Base-by-base conservation (phyloP, 2,888 invertebrate species). In the Agelastica alni region DNA sequence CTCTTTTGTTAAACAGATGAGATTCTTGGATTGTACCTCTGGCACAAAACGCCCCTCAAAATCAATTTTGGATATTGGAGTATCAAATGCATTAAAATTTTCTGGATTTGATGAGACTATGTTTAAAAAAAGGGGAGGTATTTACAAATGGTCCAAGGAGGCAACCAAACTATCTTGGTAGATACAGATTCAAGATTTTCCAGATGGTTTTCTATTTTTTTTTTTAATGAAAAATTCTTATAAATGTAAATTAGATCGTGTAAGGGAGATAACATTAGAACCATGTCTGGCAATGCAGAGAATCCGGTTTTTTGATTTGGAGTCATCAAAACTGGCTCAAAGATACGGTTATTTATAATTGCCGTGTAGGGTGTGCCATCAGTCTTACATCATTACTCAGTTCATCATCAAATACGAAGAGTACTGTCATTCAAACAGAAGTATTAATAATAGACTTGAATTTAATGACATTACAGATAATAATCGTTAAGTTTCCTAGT, bases 21-120 rank as follows among this genome's bases (percentile, higher is more conserved):
- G 80, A 47, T 81, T 81, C 66, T 68, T 81, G 37, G 78, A 80
- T 59, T 78, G 78, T 60, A 75, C 73, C 1, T 68, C 65, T 31
- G 79, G 78, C 6, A 62, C 67, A 0, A 80, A 81, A 68, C 66
- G 69, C 28, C 80, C 80, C 2, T 78, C 79, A 2, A 73, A 68
- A 52, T 80, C 80, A 0, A 70, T 81, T 46, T 63, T 81, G 31
- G 80, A 81, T 58, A 74, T 80, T 4, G 80, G 80, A 2, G 79
- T 76, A 26, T 56, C 63, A 7, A 74, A 77, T 51, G 80, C 79
- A 1, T 63, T 81, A 16, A 63, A 70, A 22, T 74, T 74, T 59
- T 78, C 79, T 39, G 80, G 80, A 14, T 81, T 80, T 61, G 80
- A 81, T 56, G 80, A 79, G 58, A 69, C 58, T 1, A 78, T 79